These are phyloP conservation scores for Brienomyrus longianalis DNA, from an alignment of 2,113 vertebrate species.

Conservation along the genomic window DNA sequence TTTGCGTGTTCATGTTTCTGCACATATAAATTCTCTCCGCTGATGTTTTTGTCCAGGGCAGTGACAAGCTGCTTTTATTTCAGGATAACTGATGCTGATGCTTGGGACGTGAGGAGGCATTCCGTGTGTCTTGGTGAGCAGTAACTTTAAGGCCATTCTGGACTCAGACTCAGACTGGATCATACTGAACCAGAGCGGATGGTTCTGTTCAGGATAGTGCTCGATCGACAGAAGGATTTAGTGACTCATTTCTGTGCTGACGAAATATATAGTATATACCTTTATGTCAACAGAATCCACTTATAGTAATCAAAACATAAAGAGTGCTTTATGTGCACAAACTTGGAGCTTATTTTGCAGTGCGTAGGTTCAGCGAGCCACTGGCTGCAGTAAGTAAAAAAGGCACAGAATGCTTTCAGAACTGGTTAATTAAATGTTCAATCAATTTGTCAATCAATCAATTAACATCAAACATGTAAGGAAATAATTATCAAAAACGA, in stretches of 20 bases:
- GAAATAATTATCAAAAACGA: not conserved
- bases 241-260: not conserved
- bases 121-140: not conserved
- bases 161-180: not conserved
- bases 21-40: not conserved
- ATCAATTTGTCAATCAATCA: not conserved
- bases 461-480: not conserved
- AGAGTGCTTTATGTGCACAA: not conserved
- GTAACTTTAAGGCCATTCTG: not conserved
- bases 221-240: not conserved
- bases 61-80: too few species aligned
- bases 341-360: not conserved
- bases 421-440: not conserved
- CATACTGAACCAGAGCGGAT: not conserved
- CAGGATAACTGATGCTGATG: not conserved
- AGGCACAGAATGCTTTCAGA: not conserved
- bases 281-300: not conserved
- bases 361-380: not conserved
- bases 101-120: not conserved
- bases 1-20: not conserved
- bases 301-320: not conserved
- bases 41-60: too few species aligned
- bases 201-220: not conserved
- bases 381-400: not conserved
- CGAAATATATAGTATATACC: not conserved